phyloP scores from a whole-genome alignment of 2,113 vertebrate genomes.

The Struthidea cinerea region DNA sequence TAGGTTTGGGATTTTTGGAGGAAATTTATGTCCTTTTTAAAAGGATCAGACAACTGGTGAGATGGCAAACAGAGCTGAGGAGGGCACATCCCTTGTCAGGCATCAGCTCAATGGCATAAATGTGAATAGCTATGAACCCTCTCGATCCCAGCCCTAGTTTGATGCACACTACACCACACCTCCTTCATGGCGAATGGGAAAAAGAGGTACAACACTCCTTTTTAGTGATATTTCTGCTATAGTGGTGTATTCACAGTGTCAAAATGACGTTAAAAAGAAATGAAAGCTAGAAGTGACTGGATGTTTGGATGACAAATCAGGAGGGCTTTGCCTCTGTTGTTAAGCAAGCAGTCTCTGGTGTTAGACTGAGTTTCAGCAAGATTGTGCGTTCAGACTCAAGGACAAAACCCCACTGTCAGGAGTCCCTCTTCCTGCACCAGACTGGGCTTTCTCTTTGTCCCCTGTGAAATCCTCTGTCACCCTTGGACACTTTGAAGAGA shows the following conservation, averaged over 20 bases:
- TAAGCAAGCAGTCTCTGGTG: not conserved
- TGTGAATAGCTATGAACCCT: not conserved
- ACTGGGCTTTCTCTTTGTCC: not conserved
- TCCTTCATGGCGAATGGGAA: not conserved
- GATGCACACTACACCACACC: not conserved
- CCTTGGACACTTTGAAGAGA: not conserved
- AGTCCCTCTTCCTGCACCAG: not conserved
- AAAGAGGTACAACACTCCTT: not conserved
- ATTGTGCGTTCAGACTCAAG: accelerated
- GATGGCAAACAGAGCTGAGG: not conserved
- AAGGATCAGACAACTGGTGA: not conserved
- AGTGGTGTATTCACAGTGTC: not conserved
- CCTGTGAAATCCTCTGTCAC: accelerated
- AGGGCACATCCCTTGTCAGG: not conserved
- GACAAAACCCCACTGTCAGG: not conserved
- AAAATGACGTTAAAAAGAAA: not conserved
- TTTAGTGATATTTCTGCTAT: not conserved
- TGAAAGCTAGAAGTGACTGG: not conserved
- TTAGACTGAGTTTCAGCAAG: not conserved
- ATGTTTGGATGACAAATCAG: not conserved
- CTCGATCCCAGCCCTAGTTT: not conserved
- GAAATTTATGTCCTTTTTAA: not conserved
- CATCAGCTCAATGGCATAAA: not conserved
- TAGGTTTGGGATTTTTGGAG: not conserved
- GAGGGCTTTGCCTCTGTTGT: not conserved